Percentiles rank a stretch among this genome's conserved stretches.
phyloP scores from a whole-genome alignment of 2,888 invertebrate genomes.

The Euzetes globulus region DNA sequence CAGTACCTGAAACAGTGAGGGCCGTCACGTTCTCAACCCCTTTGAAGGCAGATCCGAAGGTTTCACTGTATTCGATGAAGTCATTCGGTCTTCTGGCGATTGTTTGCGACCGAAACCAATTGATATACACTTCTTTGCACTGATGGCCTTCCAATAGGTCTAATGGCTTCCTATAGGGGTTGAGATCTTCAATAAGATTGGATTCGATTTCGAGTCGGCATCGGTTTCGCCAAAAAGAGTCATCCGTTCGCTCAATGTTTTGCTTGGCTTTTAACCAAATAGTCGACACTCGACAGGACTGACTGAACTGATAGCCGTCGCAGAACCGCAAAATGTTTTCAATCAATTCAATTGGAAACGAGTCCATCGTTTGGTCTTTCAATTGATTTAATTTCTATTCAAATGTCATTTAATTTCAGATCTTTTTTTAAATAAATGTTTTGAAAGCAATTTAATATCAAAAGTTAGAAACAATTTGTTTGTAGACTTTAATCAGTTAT shows the following conservation, averaged over 20 bases:
- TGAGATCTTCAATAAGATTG: not conserved
- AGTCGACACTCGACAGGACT: not conserved
- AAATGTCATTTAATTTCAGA: too few species aligned
- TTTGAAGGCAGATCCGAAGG: not conserved
- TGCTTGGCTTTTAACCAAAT: not conserved
- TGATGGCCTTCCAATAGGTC: not conserved
- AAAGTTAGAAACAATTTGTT: too few species aligned
- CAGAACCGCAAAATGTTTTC: not conserved
- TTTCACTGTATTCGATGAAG: not conserved
- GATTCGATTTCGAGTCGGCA: not conserved
- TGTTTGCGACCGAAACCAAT: not conserved
- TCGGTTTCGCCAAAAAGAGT: not conserved
- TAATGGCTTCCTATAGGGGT: not conserved
- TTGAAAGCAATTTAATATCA: too few species aligned
- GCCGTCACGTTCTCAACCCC: not conserved
- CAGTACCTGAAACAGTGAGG: slow-evolving; percentile 9
- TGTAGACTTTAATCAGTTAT: too few species aligned
- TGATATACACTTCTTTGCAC: not conserved
- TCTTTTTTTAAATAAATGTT: too few species aligned
- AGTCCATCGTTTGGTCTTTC: not conserved
- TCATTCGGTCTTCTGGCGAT: not conserved
- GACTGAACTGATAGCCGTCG: not conserved
- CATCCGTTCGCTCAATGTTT: not conserved
- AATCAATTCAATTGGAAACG: not conserved
- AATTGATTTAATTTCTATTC: too few species aligned